These are phyloP conservation scores for Vollenhovia emeryi DNA, from an alignment of 1,140 invertebrate genomes.

Conservation along the genomic window DNA sequence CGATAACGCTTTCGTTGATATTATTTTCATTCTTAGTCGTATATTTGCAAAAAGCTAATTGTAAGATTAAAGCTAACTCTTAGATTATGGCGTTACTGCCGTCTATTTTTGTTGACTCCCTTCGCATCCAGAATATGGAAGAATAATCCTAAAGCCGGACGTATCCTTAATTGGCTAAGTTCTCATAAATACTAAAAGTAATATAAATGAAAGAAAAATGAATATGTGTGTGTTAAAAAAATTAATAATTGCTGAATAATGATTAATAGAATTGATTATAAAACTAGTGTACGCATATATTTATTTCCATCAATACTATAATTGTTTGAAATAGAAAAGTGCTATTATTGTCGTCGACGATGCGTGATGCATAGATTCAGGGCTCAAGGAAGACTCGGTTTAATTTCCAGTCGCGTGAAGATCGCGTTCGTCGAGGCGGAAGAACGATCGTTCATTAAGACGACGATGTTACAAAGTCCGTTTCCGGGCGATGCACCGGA, in stretches of 20 bases:
- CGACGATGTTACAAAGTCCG: constrained; percentile 53
- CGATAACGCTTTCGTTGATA: background rate
- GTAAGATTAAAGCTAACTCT: constrained; percentile 16
- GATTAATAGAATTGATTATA: background rate
- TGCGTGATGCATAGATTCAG: background rate
- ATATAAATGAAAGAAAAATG: background rate
- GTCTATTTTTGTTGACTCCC: background rate
- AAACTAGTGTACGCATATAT: background rate
- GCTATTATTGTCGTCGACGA: background rate
- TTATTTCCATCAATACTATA: background rate
- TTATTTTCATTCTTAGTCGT: background rate
- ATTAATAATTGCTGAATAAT: constrained; percentile 1
- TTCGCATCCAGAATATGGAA: background rate
- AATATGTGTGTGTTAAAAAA: background rate
- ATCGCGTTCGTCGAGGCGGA: background rate
- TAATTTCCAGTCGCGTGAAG: constrained; percentile 29
- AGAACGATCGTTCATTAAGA: constrained; percentile 61
- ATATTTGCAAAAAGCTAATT: background rate
- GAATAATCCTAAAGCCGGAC: background rate
- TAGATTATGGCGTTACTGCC: background rate
- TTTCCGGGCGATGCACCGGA: constrained; percentile 20
- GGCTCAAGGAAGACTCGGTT: constrained; percentile 10
- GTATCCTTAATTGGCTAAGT: background rate
- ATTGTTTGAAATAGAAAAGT: background rate
- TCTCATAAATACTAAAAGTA: background rate